A percentile compares a stretch with the other conserved stretches of the same genome.
Conservation (phyloP, 2,113 vertebrate genomes). For the Brachionichthys hirsutus region DNA sequence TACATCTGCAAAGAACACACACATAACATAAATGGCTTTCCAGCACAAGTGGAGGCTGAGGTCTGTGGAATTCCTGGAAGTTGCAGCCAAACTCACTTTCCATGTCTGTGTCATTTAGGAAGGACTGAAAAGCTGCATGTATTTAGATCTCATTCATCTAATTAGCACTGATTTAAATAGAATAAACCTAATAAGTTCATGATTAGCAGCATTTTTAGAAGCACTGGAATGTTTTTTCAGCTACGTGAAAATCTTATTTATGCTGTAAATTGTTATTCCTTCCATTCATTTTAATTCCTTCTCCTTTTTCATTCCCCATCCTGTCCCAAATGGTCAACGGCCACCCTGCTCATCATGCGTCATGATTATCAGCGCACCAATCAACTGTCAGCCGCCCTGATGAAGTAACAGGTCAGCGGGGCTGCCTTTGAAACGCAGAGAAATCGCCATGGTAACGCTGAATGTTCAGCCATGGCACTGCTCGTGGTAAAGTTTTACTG, state of each 20-base stretch:
- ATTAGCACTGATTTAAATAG: conserved; percentile 5
- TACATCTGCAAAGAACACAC: too few relatives aligned
- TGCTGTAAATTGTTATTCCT: too few relatives aligned
- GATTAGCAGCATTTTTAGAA: neutral
- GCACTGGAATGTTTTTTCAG: too few relatives aligned
- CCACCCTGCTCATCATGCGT: conserved; percentile 43
- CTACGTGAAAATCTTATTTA: too few relatives aligned
- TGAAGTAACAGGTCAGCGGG: conserved; percentile 64
- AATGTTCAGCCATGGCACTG: conserved; percentile 55
- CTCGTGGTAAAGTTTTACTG: conserved; percentile 61
- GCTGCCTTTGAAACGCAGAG: conserved; percentile 50
- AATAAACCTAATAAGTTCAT: conserved; percentile 8
- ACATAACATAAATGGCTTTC: too few relatives aligned
- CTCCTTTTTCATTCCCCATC: conserved; percentile 32
- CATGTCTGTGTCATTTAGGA: neutral
- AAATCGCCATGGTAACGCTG: conserved; percentile 48
- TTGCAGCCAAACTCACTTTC: neutral
- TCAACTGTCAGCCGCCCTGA: conserved; percentile 32
- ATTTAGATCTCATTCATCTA: conserved; percentile 1
- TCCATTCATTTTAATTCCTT: neutral
- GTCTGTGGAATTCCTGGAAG: neutral
- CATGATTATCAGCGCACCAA: conserved; percentile 47
- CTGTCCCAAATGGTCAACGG: conserved; percentile 9
- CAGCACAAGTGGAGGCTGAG: too few relatives aligned
- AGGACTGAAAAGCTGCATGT: neutral